Evolutionary conservation across 2,113 vertebrate species (phyloP), one percentile per base, ranked within the genome.

Genomic region (Dromiciops gliroides): DNA sequence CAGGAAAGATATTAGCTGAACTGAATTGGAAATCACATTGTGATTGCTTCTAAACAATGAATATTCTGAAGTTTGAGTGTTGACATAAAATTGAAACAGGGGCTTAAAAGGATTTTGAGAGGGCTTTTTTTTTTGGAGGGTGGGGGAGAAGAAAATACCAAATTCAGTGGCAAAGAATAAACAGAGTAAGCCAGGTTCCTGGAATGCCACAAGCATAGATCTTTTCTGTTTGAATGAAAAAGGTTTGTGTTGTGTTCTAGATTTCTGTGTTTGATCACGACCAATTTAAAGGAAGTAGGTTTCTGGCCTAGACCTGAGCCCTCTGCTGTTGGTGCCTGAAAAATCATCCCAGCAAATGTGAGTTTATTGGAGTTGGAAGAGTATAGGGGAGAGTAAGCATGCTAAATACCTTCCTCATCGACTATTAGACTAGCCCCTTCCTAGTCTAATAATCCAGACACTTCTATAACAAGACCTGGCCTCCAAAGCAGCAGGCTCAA

Each of bases 11-110:
- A 26, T 75, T 91, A 91, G 37, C 50, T 75, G 19, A 93, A 25
- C 60, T 88, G n/a, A 83, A 60, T 50, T 92, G 90, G 48, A 52
- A 88, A 94, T 93, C 92, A 50, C 52, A 92, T 90, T 31, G 50
- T 67, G 47, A 52, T 25, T 90, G 90, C 51, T 91, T n/a, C 94
- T 56, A 90, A 95, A 49, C 37, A 52, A 26, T 92, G 31, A 51
- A 3, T 50, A 89, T 90, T 75, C 48, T 56, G 52, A 92, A 93
- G 50, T 51, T 16, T 2, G 37, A 60, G n/a, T 23, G 1, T 52
- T 92, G 67, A 48, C 88, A 1, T 10, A 92, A 51, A 96, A 92
- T 91, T 49, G 53, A 90, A 96, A 90, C 11, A 28, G 22, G 3
- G 31, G 91, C 10, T 53, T 28, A 28, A 44, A 7, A 25, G 9